Base-by-base conservation (phyloP, 2,797 vertebrate species). In the Allobates femoralis region DNA sequence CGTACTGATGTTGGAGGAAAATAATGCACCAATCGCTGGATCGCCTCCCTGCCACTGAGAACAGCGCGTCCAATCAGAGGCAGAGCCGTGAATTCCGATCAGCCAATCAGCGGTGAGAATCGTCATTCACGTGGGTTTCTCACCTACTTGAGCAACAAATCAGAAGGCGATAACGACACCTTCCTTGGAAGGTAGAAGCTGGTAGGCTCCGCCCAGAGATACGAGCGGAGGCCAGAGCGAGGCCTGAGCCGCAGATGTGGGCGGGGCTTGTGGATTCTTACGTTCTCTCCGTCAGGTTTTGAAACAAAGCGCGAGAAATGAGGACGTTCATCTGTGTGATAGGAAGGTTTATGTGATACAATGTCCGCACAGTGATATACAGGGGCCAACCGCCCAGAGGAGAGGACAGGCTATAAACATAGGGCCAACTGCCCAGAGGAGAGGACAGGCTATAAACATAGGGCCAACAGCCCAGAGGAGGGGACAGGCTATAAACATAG, bases 111-210 rank as follows among this genome's bases (percentile, higher is more conserved):
- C 19, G 21, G 19, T 0, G 4, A 5, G 26, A 32, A 28, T 37
- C 80, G 60, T 81, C 73, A 4, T 60, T 83, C 79, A 77, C 56
- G 84, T 86, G 74, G 86, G 86, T 56, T 79, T 46, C 74, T 82
- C 30, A 23, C 34, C 28, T 30, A 34, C 50, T 26, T 16, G 16
- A 12, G 23, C 19, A 41, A 21, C 85, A 14, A 87, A 83, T 87
- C 73, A 83, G 50, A 78, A 82, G 34, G 78, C 41, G 79, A 30
- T 5, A 50, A 32, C 53, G 41, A 86, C 67, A 77, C 73, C 58
- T 84, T 53, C 41, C 50, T 3, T 28, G 41, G 41, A 66, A 64
- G 60, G 60, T 66, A 41, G 46, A 11, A 16, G 32, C 66, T 21
- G 5, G 16, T 66, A 66, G 11, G 12, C 79, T 18, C 60, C 60